Conservation (phyloP, 2,888 invertebrate genomes). For the Myopa tessellatipennis region DNA sequence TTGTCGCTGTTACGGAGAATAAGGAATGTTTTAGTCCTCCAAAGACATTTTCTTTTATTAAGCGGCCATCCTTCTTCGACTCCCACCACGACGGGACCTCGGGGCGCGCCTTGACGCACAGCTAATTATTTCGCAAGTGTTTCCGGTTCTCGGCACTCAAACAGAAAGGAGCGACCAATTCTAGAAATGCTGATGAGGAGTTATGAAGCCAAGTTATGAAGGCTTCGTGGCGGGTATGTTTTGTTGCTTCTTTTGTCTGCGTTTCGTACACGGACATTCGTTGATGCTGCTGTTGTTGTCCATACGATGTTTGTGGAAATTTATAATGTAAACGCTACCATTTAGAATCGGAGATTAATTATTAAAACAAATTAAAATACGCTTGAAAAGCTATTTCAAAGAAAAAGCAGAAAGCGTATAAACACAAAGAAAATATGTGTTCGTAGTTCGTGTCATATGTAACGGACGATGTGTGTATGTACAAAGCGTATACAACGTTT, state of each 20-base stretch:
- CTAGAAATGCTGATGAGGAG: constrained; percentile 35
- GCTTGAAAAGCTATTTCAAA: neutral
- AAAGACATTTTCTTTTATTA: no score
- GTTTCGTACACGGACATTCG: neutral
- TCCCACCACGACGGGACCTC: neutral
- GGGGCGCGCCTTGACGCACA: neutral
- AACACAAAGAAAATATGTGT: neutral
- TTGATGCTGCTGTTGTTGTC: neutral
- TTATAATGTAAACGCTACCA: neutral
- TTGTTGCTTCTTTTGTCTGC: neutral
- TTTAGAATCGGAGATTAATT: neutral
- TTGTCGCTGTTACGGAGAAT: neutral
- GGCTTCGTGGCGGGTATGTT: neutral
- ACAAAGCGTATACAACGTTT: no score
- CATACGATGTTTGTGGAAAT: neutral
- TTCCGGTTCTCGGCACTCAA: constrained; percentile 4
- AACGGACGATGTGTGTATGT: no score
- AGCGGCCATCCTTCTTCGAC: neutral
- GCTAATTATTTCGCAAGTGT: constrained; percentile 31
- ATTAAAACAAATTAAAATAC: neutral
- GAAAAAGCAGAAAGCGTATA: neutral
- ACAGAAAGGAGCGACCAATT: constrained; percentile 20
- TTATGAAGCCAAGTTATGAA: constrained; percentile 5
- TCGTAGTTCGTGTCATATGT: no score
- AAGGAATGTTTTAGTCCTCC: no score